Base-by-base conservation (phyloP, 2,797 vertebrate genomes). In the Schizopygopsis pylzovi region DNA sequence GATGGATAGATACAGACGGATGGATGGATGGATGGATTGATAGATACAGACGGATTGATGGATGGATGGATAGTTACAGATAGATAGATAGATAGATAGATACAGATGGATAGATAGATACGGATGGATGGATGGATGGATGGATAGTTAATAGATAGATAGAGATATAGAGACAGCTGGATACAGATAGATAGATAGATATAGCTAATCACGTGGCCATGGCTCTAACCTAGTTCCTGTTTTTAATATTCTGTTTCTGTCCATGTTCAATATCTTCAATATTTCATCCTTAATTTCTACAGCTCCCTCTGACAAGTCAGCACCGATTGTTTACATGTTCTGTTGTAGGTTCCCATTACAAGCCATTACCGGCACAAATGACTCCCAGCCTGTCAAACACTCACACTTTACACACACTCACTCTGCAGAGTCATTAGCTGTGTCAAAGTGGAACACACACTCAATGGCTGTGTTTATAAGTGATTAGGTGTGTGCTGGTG, bases 401-500 rank as follows among this genome's bases (percentile, higher is more conserved):
- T 22, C 25, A 73, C 59, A 45, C 81, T 79, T 56, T 83, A 78
- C 79, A 80, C 67, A 52, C 77, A 41, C 52, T 85, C 63, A 71
- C 39, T 79, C 63, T 43, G 25, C 49, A 25, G 41, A 65, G 78
- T 81, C 79, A 81, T 81, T 85, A 85, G 54, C 68, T 65, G 54
- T 52, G 68, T 85, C 85, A 79, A 45, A 52, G 85, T 71, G 41
- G 63, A 52, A 77, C 77, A 73, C 63, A 15, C 76, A 73, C 54
- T 65, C 63, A 43, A 20, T 68, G 68, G 25, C 52, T 47, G 52
- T 70, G 45, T 88, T 88, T 83, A 59, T 61, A 79, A 84, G 77
- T 82, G 86, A 88, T 88, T 87, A 81, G 80, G 77, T 87, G 87
- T 86, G 86, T 85, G 72, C 73, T 87, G 85, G 85, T 77, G 61